Conservation (phyloP, 2,888 invertebrate species). For the Zygogramma bicolorata region DNA sequence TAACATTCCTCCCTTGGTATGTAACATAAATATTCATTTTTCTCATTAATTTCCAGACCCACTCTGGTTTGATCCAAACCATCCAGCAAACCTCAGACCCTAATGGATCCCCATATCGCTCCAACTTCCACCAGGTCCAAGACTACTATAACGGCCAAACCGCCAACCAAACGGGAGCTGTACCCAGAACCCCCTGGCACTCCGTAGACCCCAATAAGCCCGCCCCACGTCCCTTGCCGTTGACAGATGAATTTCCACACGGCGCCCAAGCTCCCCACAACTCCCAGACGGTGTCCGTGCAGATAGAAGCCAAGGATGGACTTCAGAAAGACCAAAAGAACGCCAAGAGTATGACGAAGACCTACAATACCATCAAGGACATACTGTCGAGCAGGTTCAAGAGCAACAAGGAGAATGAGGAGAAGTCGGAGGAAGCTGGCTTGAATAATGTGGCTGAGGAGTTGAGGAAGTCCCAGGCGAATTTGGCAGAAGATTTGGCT, state of each 20-base stretch:
- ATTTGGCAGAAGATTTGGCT: slow-evolving; percentile 54
- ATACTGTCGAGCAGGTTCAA: slow-evolving; percentile 86
- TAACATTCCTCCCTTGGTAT: no score
- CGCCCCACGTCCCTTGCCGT: slow-evolving; percentile 59
- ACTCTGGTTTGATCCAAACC: slow-evolving; percentile 65
- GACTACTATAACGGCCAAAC: slow-evolving; percentile 66
- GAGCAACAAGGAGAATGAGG: slow-evolving; percentile 71
- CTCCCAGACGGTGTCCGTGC: slow-evolving; percentile 68
- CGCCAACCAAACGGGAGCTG: slow-evolving; percentile 60
- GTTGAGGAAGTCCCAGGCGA: slow-evolving; percentile 66
- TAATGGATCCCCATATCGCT: slow-evolving; percentile 70
- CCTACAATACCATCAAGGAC: slow-evolving; percentile 85
- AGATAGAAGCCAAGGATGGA: slow-evolving; percentile 70
- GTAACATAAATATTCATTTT: background rate
- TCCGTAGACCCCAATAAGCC: slow-evolving; percentile 59
- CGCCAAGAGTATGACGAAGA: slow-evolving; percentile 78
- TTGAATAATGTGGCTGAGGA: slow-evolving; percentile 76
- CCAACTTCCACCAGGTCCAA: slow-evolving; percentile 69
- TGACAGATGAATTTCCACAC: slow-evolving; percentile 55
- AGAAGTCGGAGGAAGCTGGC: slow-evolving; percentile 71
- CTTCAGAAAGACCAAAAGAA: slow-evolving; percentile 66
- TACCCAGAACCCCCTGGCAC: slow-evolving; percentile 65
- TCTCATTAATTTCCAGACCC: slow-evolving; percentile 55
- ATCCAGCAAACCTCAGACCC: slow-evolving; percentile 65
- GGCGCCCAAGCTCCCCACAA: background rate